A percentile compares a stretch with the other conserved stretches of the same genome.
phyloP scores from a whole-genome alignment of 30 jellyfish, hydroid and myxozoan species.

The Hydractinia echinata region DNA sequence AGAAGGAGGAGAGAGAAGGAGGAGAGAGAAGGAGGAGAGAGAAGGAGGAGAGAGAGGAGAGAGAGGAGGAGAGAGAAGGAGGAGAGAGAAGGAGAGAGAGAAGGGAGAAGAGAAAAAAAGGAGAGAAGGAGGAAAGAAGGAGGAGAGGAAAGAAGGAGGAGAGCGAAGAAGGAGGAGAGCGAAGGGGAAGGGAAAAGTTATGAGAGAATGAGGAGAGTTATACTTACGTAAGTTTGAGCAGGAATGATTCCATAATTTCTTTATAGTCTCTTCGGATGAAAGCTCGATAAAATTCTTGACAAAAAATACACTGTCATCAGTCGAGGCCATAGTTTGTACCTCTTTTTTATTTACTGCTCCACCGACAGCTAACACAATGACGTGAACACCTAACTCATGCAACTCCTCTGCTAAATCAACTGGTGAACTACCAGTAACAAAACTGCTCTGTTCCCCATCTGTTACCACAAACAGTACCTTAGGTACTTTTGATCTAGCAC shows the following conservation, averaged over 20 bases:
- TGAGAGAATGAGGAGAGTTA: not conserved
- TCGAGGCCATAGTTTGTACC: slow-evolving; percentile 29
- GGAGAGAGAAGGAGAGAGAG: too few relatives aligned
- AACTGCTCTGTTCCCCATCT: slow-evolving; percentile 38
- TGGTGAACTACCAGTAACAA: not conserved
- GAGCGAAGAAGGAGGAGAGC: too few relatives aligned
- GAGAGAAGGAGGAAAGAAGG: too few relatives aligned
- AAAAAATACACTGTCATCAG: slow-evolving; percentile 16
- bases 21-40: too few relatives aligned
- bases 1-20: too few relatives aligned
- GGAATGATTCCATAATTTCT: too few relatives aligned
- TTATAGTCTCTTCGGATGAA: not conserved
- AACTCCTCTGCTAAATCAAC: slow-evolving; percentile 27
- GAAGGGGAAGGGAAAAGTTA: too few relatives aligned
- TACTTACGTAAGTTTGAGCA: too few relatives aligned
- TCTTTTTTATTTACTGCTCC: slow-evolving; percentile 36
- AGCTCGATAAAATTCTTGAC: not conserved
- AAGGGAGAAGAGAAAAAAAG: too few relatives aligned
- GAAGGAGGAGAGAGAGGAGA: too few relatives aligned
- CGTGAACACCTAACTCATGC: slow-evolving; percentile 13
- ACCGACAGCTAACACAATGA: slow-evolving; percentile 43
- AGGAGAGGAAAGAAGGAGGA: too few relatives aligned
- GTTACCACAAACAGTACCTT: slow-evolving; percentile 38
- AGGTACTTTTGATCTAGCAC: slow-evolving; percentile 25
- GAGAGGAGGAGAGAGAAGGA: too few relatives aligned